Base-by-base conservation (phyloP, 2,888 invertebrate species). In the Ennomos fuscantarius region DNA sequence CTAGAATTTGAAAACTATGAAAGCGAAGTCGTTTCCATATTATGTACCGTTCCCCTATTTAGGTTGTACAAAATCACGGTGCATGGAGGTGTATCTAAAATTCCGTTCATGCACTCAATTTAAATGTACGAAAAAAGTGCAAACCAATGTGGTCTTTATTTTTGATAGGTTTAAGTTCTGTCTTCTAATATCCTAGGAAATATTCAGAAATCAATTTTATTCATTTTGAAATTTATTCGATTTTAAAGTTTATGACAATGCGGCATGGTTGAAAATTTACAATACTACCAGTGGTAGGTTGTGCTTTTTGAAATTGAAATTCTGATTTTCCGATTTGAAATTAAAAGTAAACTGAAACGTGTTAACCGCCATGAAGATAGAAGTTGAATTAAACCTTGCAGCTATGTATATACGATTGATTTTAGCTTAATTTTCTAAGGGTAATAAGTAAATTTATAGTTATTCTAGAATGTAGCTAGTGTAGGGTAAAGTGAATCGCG, bases 401-500 rank as follows among this genome's bases (percentile, higher is more conserved):
- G 3, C 2, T 24, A 24, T 6, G 58, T 13, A 24, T 6, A 34
- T 79, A 82, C 49, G 55, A 73, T 73, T 48, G 24, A 62, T 47
- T 75, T 76, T 75, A 0, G 11, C 9, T 31, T 70, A 63, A 33
- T 15, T 52, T 55, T 49, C 6, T 58, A 78, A 70, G 62, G 65
- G 65, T 69, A 52, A 44, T 51, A 67, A 45, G 48, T 43, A 13
- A 39, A 48, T 15, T 42, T 9, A n/a, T 47, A 12, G 70, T 67
- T 48, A 45, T 36, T 47, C 24, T 24, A 24, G 33, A 12, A 49
- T 72, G 72, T 78, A 77, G 78, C 75, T 85, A 85, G 89, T 89
- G 89, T 88, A 87, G 88, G 87, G 86, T 86, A 84, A 83, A 78
- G 82, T 86, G 85, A 83, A 83, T 87, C 80, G 86, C 86, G 85